Evolutionary conservation across 2,888 invertebrate species (phyloP), one percentile per base, ranked within the genome.

Genomic region (Amiota mariae): DNA sequence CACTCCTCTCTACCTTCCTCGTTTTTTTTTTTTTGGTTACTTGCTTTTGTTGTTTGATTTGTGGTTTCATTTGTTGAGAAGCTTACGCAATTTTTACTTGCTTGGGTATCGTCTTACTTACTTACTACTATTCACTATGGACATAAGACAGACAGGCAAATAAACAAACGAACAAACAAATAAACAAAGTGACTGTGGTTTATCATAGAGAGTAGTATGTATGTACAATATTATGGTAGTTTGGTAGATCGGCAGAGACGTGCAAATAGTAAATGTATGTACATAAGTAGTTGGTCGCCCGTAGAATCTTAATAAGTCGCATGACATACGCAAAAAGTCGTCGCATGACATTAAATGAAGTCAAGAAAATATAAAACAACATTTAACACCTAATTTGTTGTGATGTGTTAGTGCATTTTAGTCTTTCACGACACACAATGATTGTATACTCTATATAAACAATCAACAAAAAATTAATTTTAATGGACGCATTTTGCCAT

Each of bases 51-150:
- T 51, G 51, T 68, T 51, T 64, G 71, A 48, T 72, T 68, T 68
- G 72, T 59, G 68, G 81, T 48, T 78, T 36, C 36, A 36, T 36
- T 36, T 36, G 36, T 36, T 68, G 72, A 61, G 49, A 11, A 56
- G 57, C 73, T 80, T 81, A 80, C 80, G 80, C 78, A 81, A 80
- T 80, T 51, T 72, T 72, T 49, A 59, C 61, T 71, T 64, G 76
- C 79, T 76, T 36, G 70, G 70, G 77, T 81, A 81, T 80, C 80
- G 80, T 75, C 76, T 67, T 72, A 72, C 72, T 67, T 72, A 72
- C 72, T 18, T 15, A 66, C 47, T 15, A 54, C 20, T 36, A 36
- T 6, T 36, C 36, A 36, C 36, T 36, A 36, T 59, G 59, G 59
- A 59, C 18, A 6, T 0, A 36, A 71, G 59, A 71, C 36, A 47